Evolutionary conservation across 2,113 vertebrate genomes (phyloP).

Genomic region (Cochlearius cochlearius): DNA sequence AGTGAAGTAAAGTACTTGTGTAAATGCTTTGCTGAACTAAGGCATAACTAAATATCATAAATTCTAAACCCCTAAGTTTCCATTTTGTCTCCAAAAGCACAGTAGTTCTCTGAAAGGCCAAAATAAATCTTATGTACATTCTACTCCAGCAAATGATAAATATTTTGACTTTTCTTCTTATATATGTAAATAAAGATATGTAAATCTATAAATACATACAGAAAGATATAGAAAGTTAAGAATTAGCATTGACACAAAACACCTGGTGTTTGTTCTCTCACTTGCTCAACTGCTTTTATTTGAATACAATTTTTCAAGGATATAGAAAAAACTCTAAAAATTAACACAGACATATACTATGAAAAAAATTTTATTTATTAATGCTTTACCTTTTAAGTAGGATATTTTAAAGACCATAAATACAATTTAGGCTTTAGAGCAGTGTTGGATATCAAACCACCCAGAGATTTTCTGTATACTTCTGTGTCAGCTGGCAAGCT

Average conservation of each 20-base stretch:
- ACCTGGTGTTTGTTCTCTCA: neutral
- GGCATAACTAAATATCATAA: neutral
- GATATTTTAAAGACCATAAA: neutral
- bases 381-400: neutral
- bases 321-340: neutral
- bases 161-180: neutral
- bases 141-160: neutral
- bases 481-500: neutral
- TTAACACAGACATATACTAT: neutral
- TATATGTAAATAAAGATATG: neutral
- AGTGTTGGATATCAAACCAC: neutral
- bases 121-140: neutral
- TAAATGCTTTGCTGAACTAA: conserved; percentile 13
- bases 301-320: neutral
- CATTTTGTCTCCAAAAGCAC: neutral
- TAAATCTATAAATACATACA: neutral
- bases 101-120: neutral
- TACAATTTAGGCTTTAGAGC: neutral
- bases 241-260: neutral
- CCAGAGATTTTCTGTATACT: neutral
- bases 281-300: neutral
- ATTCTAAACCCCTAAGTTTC: neutral
- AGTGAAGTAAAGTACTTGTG: neutral
- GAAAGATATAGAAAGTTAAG: neutral
- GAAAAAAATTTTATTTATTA: neutral